Evolutionary conservation across 2,888 invertebrate species (phyloP), one percentile per base, ranked within the genome.

Genomic region (Callinectes sapidus): DNA sequence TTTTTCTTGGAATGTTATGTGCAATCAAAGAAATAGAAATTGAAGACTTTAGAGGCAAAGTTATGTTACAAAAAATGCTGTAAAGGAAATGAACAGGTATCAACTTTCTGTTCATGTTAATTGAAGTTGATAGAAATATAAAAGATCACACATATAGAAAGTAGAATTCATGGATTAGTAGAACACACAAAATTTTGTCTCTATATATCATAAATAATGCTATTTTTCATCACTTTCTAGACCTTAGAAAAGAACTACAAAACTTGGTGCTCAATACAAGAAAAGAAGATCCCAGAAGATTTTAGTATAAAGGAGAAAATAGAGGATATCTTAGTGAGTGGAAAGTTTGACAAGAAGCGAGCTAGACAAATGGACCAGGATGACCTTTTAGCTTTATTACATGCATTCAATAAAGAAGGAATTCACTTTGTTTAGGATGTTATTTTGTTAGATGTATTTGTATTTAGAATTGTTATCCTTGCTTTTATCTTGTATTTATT

Each of bases 351-450:
- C 91, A 97, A 97, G 95, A 97, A 97, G 96, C 97, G 99, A 95
- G 98, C 99, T 0, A 96, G 99, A 95, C 97, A 97, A 8, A 98
- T 99, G 99, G 99, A 99, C 95, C 97, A 98, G 95, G 99, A 99
- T 96, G 99, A 99, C 95, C 99, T 99, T 95, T 97, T 99, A 96
- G 97, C 96, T 96, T 97, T 99, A 92, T 96, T 99, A 95, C 97
- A 98, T 96, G 97, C 97, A 71, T 99, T 99, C 95, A 99, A 99
- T 96, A 96, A 97, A 91, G 97, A 97, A 96, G 99, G 98, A 95
- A 97, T 99, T 95, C 99, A 99, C 96, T 99, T 99, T 91, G 93
- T 93, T 42, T 93, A 93, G 77, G 32, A 2, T n/a, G 81, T 81
- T 35, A 81, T 32, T 81, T 35, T 32, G 16, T 81, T 81, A 81